Evolutionary conservation across 1,140 invertebrate genomes (phyloP).

Genomic region (Cotesia vestalis): DNA sequence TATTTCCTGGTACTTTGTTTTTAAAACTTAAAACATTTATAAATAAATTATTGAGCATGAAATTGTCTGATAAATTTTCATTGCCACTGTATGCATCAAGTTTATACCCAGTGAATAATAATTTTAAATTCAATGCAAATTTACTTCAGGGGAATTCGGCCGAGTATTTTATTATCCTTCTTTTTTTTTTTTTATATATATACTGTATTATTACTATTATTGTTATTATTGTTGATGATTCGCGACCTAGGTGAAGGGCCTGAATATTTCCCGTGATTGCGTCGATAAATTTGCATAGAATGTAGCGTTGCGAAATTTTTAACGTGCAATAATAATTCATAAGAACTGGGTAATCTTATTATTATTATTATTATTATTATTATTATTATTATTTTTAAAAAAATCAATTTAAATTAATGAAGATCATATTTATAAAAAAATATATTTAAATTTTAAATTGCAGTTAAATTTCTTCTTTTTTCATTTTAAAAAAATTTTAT

Average conservation of each 20-base stretch:
- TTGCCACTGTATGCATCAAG: neutral
- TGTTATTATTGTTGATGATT: neutral
- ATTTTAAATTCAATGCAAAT: slow-evolving; percentile 1
- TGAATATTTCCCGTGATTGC: slow-evolving; percentile 6
- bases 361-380: too few species aligned
- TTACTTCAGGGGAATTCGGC: neutral
- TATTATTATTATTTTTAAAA: too few species aligned
- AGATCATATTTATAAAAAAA: too few species aligned
- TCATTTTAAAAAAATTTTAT: too few species aligned
- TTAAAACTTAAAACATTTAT: neutral
- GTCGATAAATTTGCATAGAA: slow-evolving; percentile 58
- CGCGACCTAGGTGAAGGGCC: neutral
- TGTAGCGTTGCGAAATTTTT: slow-evolving; percentile 61
- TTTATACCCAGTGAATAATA: neutral
- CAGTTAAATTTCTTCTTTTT: too few species aligned
- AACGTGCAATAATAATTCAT: slow-evolving; percentile 40
- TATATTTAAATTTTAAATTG: too few species aligned
- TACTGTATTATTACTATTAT: too few species aligned
- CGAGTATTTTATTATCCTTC: neutral
- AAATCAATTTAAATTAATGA: too few species aligned
- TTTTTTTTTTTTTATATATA: too few species aligned
- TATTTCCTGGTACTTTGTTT: too few species aligned
- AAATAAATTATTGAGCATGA: slow-evolving; percentile 3
- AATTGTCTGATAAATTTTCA: neutral
- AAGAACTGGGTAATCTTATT: slow-evolving; percentile 35